Percentiles rank a stretch among this genome's conserved stretches.
Conservation (phyloP, 1,140 invertebrate species). For the Diorhabda elongata region DNA sequence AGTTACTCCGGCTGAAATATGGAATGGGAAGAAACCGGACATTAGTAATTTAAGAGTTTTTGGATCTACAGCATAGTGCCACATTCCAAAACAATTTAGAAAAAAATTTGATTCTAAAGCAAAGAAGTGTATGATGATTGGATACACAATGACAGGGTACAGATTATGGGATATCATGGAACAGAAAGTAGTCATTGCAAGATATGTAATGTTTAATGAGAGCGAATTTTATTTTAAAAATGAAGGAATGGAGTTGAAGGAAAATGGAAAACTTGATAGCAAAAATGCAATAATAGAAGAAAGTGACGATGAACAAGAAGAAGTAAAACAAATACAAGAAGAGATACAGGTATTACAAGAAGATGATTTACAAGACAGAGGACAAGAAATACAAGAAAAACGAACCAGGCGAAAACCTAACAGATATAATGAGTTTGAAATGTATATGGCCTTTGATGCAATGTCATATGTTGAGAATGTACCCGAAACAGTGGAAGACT, state of each 20-base stretch:
- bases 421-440: constrained; percentile 20
- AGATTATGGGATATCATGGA: constrained; percentile 17
- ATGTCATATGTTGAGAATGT: constrained; percentile 17
- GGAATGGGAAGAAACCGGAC: constrained; percentile 35
- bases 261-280: background rate
- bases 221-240: no score
- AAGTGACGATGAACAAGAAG: background rate
- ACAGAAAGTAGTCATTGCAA: no score
- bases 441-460: constrained; percentile 26
- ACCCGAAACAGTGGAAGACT: constrained; percentile 15
- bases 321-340: background rate
- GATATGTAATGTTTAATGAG: no score
- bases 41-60: constrained; percentile 37
- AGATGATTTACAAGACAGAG: background rate
- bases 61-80: constrained; percentile 36
- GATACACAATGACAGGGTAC: constrained; percentile 23
- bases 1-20: constrained; percentile 23
- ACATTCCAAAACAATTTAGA: constrained; percentile 33
- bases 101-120: constrained; percentile 33
- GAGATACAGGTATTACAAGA: background rate
- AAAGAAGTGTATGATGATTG: constrained; percentile 31
- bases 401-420: background rate
- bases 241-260: no score
- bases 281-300: background rate
- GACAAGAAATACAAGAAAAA: background rate